Conservation (phyloP, 2,797 vertebrate genomes). For the Amblyopsis hoosieri region DNA sequence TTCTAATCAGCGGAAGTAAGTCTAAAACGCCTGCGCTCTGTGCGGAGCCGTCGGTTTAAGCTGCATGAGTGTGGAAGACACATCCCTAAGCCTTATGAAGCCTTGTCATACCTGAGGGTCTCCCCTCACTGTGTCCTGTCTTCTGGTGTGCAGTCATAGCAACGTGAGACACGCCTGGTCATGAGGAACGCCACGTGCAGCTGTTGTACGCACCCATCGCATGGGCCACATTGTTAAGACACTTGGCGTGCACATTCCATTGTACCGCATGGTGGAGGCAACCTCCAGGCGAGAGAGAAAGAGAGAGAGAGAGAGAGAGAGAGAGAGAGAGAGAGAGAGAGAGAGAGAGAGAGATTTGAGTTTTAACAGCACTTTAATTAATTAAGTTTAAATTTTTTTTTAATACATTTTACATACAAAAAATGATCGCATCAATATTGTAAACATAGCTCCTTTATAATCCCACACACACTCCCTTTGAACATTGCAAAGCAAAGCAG, state of each 20-base stretch:
- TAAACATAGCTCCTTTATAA: no score
- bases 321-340: not conserved
- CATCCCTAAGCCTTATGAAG: no score
- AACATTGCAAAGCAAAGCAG: no score
- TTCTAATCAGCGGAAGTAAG: no score
- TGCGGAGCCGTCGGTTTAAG: no score
- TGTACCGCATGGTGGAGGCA: not conserved
- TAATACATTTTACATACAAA: no score
- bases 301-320: not conserved
- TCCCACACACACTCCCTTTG: no score
- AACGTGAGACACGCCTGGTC: conserved; percentile 9
- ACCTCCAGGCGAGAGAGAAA: not conserved
- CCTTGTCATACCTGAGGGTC: not conserved
- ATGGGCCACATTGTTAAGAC: conserved; percentile 6
- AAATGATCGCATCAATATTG: no score
- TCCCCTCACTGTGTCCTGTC: conserved; percentile 1
- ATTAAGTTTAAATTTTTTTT: no score
- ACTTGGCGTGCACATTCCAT: not conserved
- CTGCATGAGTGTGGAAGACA: no score
- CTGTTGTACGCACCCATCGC: conserved; percentile 6
- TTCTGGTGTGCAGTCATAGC: not conserved
- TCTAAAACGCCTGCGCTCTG: no score
- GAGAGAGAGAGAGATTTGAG: not conserved
- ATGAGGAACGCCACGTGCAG: conserved; percentile 23
- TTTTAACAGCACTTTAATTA: no score